Evolutionary conservation across 2,888 invertebrate genomes (phyloP), one percentile per base, ranked within the genome.

Genomic region (Julus scandinavius): DNA sequence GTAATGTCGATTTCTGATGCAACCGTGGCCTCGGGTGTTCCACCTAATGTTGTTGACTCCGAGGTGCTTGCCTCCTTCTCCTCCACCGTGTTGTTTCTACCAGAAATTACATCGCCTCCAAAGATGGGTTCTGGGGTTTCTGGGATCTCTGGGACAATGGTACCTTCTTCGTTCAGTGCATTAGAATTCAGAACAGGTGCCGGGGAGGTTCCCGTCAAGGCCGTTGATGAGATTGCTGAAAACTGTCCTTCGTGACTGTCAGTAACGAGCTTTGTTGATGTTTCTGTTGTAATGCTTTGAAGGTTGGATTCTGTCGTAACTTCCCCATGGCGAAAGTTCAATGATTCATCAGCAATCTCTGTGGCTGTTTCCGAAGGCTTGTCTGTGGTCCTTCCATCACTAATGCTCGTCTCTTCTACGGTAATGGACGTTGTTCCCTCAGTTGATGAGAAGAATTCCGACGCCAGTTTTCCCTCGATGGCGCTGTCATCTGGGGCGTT

Each of bases 151-250:
- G 17, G n/a, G 20, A 15, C 13, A 17, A 41, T 49, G 49, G n/a
- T 15, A 49, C 20, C 11, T n/a, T 85, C 85, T 41, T 85, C 85
- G n/a, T 20, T 15, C 9, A 85, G 20, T 5, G 41, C 85, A 85
- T 85, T 85, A 20, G 85, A 49, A 85, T 85, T 85, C 85, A 85
- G 20, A 41, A 13, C 45, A 85, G 85, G 49, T 85, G 41, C 41
- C 45, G 41, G n/a, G 72, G n/a, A 29, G 29, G 72, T 72, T 49
- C 41, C 45, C 41, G 85, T 45, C 85, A 85, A 85, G 45, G 85
- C 20, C 85, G 85, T 85, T 41, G 85, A 49, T 49, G 85, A 20
- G 45, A 15, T 17, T 85, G 41, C 85, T 2, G 85, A 15, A 13
- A 41, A 41, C 15, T 41, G 40, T 7, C 15, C n/a, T 29, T 29